Base-by-base conservation (phyloP, 2,113 vertebrate species). In the Gavia stellata region DNA sequence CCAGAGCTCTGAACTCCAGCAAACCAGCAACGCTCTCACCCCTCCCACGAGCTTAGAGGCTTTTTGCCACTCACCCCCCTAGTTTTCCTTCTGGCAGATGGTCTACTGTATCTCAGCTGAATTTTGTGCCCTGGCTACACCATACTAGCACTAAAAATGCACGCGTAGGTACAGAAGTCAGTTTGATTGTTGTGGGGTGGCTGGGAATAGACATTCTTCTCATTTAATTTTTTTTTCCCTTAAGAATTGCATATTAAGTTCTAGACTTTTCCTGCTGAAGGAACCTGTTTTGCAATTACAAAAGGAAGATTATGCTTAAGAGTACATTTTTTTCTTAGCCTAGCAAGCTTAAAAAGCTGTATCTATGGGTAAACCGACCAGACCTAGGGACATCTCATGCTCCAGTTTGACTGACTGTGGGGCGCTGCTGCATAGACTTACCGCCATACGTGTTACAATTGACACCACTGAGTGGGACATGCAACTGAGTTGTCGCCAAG, bases 61-160 rank as follows among this genome's bases (percentile, higher is more conserved):
- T 88, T 62, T 83, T 42, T 55, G 74, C 82, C 81, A 65, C 66
- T 49, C 61, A 7, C 11, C 14, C 65, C 49, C n/a, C 26, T 34
- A 28, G 34, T 31, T 86, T 42, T 80, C 78, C 88, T 90, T 26
- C 94, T 94, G 93, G 90, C 93, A 97, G 86, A 92, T 91, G 96
- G 86, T 68, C 75, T 83, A 71, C 71, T 77, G 84, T 40, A 56
- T 61, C 87, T 49, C 93, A 79, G 87, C 49, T 70, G 78, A 70
- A 72, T 19, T 82, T 24, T 79, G 89, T 79, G 94, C 65, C 91
- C 89, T 42, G 50, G 2, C 68, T 45, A 42, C 78, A 36, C 52
- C 70, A 33, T 5, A 29, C 66, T 33, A 72, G 49, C 49, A 16
- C 70, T 4, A 10, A 88, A 86, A 88, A 85, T 21, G 45, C 40